Percentiles rank a stretch among this genome's conserved stretches.
phyloP scores from a whole-genome alignment of 2,888 invertebrate genomes.

The Perizoma flavofasciatum region DNA sequence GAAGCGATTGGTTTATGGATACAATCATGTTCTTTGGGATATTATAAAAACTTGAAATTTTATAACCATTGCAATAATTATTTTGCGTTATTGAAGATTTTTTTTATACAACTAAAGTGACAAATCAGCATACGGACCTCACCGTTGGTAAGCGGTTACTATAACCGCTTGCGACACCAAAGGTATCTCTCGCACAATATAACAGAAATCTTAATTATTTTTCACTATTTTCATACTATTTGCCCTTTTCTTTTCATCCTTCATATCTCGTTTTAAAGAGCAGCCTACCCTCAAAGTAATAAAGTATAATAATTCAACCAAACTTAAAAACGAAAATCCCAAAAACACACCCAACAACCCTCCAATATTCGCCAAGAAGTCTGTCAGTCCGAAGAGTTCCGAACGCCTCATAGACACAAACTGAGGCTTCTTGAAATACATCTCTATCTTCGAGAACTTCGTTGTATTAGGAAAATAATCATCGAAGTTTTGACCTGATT shows the following conservation, averaged over 20 bases:
- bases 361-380: slow-evolving; percentile 84
- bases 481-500: background rate
- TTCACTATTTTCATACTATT: background rate
- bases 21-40: too few species aligned
- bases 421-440: slow-evolving; percentile 82
- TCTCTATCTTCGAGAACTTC: slow-evolving; percentile 60
- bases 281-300: slow-evolving; percentile 56
- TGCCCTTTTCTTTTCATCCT: slow-evolving; percentile 41
- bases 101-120: too few species aligned
- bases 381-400: slow-evolving; percentile 82
- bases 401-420: slow-evolving; percentile 82
- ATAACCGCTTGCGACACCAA: too few species aligned
- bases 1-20: too few species aligned
- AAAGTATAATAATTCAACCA: slow-evolving; percentile 83
- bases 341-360: slow-evolving; percentile 83
- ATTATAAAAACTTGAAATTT: too few species aligned
- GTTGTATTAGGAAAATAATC: background rate
- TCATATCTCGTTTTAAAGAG: slow-evolving; percentile 46
- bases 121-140: too few species aligned
- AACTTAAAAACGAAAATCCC: slow-evolving; percentile 83
- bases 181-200: too few species aligned
- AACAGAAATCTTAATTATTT: background rate
- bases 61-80: too few species aligned
- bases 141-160: too few species aligned
- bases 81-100: too few species aligned